Conservation (phyloP, 2,888 invertebrate species). For the Ichneumoninae sp. region DNA sequence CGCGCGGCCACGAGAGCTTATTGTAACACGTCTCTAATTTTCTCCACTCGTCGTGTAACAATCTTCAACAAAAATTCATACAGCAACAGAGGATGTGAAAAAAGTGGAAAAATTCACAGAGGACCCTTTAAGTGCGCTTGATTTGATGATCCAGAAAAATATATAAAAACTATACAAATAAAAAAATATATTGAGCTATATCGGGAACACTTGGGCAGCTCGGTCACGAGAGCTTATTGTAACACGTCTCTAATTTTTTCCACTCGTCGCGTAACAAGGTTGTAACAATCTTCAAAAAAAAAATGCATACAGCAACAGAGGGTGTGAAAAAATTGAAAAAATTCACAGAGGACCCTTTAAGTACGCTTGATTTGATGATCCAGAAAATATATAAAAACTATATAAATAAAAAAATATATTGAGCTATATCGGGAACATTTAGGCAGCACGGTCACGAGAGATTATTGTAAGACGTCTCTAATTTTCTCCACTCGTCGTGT, state of each 20-base stretch:
- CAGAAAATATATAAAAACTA: too few species aligned
- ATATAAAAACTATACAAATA: too few species aligned
- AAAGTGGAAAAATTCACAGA: too few species aligned
- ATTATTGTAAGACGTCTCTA: slow-evolving; percentile 56
- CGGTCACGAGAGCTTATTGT: slow-evolving; percentile 56
- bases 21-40: slow-evolving; percentile 61
- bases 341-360: too few species aligned
- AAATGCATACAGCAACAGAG: background rate
- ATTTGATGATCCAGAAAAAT: background rate
- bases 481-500: slow-evolving; percentile 54
- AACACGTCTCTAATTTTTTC: slow-evolving; percentile 56
- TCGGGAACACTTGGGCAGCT: slow-evolving; percentile 46
- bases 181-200: background rate
- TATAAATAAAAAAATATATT: too few species aligned
- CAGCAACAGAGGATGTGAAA: background rate
- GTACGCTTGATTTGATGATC: too few species aligned
- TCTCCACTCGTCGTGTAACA: slow-evolving; percentile 39
- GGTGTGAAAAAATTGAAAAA: background rate
- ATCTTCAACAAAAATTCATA: background rate
- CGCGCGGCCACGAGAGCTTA: slow-evolving; percentile 49
- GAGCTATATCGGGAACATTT: slow-evolving; percentile 36
- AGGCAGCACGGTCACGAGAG: slow-evolving; percentile 45
- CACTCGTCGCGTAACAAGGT: slow-evolving; percentile 34
- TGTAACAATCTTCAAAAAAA: background rate
- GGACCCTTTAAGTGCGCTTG: too few species aligned